Base-by-base conservation (phyloP, 2,888 invertebrate genomes). In the Panorpa germanica region DNA sequence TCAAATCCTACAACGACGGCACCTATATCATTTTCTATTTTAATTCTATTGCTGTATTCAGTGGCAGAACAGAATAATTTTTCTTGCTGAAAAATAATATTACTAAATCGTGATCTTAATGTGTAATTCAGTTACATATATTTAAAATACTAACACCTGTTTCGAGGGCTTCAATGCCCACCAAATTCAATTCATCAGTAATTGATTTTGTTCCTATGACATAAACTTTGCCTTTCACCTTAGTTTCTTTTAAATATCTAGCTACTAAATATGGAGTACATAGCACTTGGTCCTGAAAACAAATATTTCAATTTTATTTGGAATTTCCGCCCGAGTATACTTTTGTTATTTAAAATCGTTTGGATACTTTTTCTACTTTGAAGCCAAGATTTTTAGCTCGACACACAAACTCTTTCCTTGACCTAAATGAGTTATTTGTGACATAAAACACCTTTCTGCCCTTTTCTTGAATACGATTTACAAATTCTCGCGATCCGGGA, bases 1-100 rank as follows among this genome's bases (percentile, higher is more conserved):
- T 91, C 91, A 50, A 83, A 86, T 3, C 86, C 88, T 16, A 90
- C 81, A 13, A 88, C 61, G 1, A 91, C 91, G 22, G 86, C 88
- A 3, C 78, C 80, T n/a, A 91, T 71, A 39, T 80, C 76, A 1
- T 70, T 64, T 43, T 81, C 80, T 28, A 70, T 49, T 29, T 66
- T 54, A 21, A 50, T 36, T 13, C 41, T 38, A 16, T 36, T 36
- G 9, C n/a, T n/a, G 12, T 59, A 33, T 33, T 43, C 43, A 12
- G 22, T 18, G 6, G 35, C 56, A 32, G 38, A 34, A 15, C 37
- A 38, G 18, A 38, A 35, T 4, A 52, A 54, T 30, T 57, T 55
- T 45, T 77, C 76, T 10, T 72, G 70, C 73, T 74, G 50, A 13
- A 57, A 54, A 36, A 29, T 31, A 38, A 34, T 30, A 19, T 7